A percentile compares a stretch with the other conserved stretches of the same genome.
phyloP scores from a whole-genome alignment of 2,888 invertebrate species.

The Drosophila meridiana region DNA sequence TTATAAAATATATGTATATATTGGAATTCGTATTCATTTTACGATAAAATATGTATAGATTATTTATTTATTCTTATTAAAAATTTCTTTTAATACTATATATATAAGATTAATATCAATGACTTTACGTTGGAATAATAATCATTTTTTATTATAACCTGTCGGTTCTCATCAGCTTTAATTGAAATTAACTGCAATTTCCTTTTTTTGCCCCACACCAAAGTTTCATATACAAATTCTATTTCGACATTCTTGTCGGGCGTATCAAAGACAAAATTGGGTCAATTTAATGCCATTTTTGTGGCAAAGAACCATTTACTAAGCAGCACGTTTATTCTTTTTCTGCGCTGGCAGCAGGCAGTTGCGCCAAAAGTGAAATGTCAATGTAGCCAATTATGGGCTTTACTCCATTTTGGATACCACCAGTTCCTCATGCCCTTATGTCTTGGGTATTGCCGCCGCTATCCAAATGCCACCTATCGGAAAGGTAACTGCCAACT shows the following conservation, averaged over 20 bases:
- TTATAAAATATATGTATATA: too few relatives aligned
- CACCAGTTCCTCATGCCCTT: constrained; percentile 6
- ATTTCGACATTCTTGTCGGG: constrained; percentile 31
- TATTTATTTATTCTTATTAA: too few relatives aligned
- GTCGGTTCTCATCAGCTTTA: too few relatives aligned
- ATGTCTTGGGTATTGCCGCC: background rate
- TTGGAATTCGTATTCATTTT: too few relatives aligned
- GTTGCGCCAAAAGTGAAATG: constrained; percentile 73
- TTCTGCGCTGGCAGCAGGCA: constrained; percentile 44
- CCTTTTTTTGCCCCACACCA: too few relatives aligned
- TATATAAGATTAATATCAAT: too few relatives aligned
- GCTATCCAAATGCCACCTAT: constrained; percentile 26
- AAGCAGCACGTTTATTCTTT: constrained; percentile 49
- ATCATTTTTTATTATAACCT: too few relatives aligned
- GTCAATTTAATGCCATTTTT: constrained; percentile 73
- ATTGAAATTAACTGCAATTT: background rate
- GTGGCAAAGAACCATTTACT: constrained; percentile 52
- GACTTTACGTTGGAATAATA: too few relatives aligned
- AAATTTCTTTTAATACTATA: too few relatives aligned
- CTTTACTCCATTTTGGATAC: constrained; percentile 12
- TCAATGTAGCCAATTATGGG: constrained; percentile 79
- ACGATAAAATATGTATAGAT: too few relatives aligned
- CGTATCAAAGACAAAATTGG: constrained; percentile 52
- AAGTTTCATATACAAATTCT: background rate
- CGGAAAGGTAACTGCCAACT: constrained; percentile 70